phyloP scores from a whole-genome alignment of 2,113 vertebrate species.

The Varanus salvator region DNA sequence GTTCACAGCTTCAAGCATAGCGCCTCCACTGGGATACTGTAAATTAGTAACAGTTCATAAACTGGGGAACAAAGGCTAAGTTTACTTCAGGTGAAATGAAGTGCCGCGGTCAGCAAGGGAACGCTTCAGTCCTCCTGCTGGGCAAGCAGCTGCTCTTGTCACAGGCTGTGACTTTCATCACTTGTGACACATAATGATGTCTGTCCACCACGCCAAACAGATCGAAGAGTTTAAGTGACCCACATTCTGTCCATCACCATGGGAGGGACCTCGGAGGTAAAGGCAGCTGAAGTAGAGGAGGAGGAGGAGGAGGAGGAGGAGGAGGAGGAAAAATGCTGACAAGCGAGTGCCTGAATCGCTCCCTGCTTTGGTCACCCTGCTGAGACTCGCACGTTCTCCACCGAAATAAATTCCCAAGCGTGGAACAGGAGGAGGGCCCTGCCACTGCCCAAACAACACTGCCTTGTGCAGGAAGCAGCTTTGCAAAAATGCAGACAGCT shows the following conservation, averaged over 20 bases:
- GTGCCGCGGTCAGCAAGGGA: slow-evolving; percentile 20
- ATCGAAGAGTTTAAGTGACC: slow-evolving; percentile 45
- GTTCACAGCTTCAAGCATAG: slow-evolving; percentile 29
- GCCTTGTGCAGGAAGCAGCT: slow-evolving; percentile 36
- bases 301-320: not conserved
- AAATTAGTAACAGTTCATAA: slow-evolving; percentile 50
- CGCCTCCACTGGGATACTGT: slow-evolving; percentile 46
- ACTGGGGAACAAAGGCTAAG: slow-evolving; percentile 41
- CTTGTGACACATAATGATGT: slow-evolving; percentile 35
- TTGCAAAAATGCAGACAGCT: not conserved
- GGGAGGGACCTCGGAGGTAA: slow-evolving; percentile 32
- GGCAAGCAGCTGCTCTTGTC: slow-evolving; percentile 15
- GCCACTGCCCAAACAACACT: not conserved
- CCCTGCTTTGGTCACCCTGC: not conserved
- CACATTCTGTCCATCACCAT: slow-evolving; percentile 20
- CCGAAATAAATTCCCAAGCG: slow-evolving; percentile 24
- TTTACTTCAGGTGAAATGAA: slow-evolving; percentile 51
- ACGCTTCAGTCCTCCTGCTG: slow-evolving; percentile 14
- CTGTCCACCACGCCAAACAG: slow-evolving; percentile 11
- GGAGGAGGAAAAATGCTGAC: not conserved
- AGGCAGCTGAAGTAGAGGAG: not conserved
- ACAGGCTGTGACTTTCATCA: slow-evolving; percentile 48
- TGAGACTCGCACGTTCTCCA: not conserved
- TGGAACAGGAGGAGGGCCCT: slow-evolving; percentile 3
- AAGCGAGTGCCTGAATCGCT: not conserved